Evolutionary conservation across 1,140 invertebrate species (phyloP).

Genomic region (Hermetia illucens): DNA sequence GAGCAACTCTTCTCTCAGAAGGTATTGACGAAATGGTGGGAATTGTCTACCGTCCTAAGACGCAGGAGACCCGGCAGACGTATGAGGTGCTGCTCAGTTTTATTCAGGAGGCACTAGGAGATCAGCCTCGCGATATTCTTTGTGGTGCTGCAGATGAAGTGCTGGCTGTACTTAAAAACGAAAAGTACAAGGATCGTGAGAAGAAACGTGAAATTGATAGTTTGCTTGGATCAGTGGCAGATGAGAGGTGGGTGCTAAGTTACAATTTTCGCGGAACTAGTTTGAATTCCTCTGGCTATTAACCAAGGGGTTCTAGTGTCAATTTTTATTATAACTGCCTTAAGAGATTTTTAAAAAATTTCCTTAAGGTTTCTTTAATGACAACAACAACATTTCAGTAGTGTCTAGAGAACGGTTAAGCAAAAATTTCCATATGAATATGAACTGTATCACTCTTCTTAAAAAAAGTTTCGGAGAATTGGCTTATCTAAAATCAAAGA

Average conservation of each 20-base stretch:
- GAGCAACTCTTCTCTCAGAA: slow-evolving; percentile 71
- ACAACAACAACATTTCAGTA: too few species aligned
- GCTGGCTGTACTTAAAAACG: slow-evolving; percentile 87
- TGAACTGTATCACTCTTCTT: too few species aligned
- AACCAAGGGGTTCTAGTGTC: too few species aligned
- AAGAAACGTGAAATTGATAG: slow-evolving; percentile 86
- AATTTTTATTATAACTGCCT: too few species aligned
- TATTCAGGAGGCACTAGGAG: slow-evolving; percentile 93
- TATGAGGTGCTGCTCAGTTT: slow-evolving; percentile 93
- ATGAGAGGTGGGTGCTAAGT: slow-evolving; percentile 68
- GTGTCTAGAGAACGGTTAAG: too few species aligned
- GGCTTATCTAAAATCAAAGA: too few species aligned
- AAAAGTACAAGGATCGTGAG: slow-evolving; percentile 84
- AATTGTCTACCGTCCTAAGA: slow-evolving; percentile 91
- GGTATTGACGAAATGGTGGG: slow-evolving; percentile 86
- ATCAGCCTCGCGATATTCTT: slow-evolving; percentile 91
- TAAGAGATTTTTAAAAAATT: too few species aligned
- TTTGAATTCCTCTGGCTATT: too few species aligned
- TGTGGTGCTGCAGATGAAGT: slow-evolving; percentile 99
- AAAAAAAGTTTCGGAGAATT: too few species aligned
- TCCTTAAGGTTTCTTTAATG: too few species aligned
- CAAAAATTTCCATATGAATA: too few species aligned
- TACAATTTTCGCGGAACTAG: too few species aligned
- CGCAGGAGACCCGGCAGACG: slow-evolving; percentile 92
- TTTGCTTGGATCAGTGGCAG: slow-evolving; percentile 72